Evolutionary conservation across 2,888 invertebrate species (phyloP).

Genomic region (Hylaea fasciaria): DNA sequence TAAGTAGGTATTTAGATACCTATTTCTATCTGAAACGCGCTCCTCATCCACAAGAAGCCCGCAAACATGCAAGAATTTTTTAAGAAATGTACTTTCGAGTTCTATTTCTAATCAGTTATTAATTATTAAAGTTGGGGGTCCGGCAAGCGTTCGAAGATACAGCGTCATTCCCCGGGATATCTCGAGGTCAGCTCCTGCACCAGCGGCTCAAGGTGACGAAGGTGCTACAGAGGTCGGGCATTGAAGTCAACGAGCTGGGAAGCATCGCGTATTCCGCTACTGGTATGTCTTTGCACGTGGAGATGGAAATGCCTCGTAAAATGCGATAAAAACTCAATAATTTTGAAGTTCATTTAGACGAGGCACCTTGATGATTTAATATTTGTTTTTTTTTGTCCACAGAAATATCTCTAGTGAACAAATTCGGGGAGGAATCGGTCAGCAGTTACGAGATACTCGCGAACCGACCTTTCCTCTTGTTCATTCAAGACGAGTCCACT

Average conservation of each 20-base stretch:
- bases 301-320: no score
- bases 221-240: constrained; percentile 90
- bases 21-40: no score
- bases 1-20: no score
- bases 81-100: no score
- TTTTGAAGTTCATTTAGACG: not conserved
- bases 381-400: constrained; percentile 46
- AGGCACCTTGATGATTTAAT: not conserved
- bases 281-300: constrained; percentile 82
- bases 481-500: constrained; percentile 90
- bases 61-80: no score
- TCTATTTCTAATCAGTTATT: not conserved
- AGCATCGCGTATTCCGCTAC: constrained; percentile 89
- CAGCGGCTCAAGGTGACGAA: constrained; percentile 87
- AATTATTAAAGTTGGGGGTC: constrained; percentile 86
- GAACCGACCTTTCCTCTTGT: constrained; percentile 91
- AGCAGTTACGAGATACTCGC: constrained; percentile 86
- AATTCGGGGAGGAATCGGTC: constrained; percentile 87
- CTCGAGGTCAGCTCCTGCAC: constrained; percentile 79
- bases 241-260: constrained; percentile 91
- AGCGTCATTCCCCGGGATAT: constrained; percentile 89
- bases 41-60: no score
- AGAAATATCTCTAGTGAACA: constrained; percentile 89
- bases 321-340: no score
- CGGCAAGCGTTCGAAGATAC: constrained; percentile 88